Conservation (phyloP, 2,888 invertebrate genomes). For the Stegophylla sp. region DNA sequence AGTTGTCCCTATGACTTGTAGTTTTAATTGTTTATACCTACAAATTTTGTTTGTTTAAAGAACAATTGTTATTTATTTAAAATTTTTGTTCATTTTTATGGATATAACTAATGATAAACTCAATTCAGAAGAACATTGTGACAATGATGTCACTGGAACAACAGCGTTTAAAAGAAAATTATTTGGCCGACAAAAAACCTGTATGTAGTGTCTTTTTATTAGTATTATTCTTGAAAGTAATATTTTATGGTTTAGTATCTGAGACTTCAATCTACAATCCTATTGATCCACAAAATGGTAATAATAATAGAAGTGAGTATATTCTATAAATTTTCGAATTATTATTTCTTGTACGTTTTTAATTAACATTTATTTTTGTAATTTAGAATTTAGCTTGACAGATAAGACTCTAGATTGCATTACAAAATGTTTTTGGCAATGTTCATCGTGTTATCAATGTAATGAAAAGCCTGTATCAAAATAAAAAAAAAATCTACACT, state of each 20-base stretch:
- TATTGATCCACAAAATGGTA: slow-evolving; percentile 19
- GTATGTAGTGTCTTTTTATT: slow-evolving; percentile 11
- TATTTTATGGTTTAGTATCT: slow-evolving; percentile 41
- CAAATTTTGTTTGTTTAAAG: not conserved
- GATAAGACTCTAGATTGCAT: slow-evolving; percentile 62
- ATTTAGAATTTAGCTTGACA: slow-evolving; percentile 59
- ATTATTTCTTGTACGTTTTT: not conserved
- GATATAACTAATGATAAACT: slow-evolving; percentile 37
- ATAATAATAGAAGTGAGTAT: slow-evolving; percentile 42
- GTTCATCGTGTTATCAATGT: slow-evolving; percentile 62
- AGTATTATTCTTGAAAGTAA: not conserved
- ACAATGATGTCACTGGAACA: not conserved
- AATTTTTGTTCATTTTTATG: slow-evolving; percentile 23
- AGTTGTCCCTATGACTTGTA: slow-evolving; percentile 3
- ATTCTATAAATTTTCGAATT: not conserved
- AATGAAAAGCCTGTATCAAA: slow-evolving; percentile 29
- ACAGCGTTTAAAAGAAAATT: slow-evolving; percentile 32
- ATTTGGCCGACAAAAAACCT: slow-evolving; percentile 49
- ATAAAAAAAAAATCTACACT: not conserved
- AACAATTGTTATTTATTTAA: slow-evolving; percentile 15
- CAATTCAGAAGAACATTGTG: slow-evolving; percentile 10
- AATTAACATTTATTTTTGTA: not conserved
- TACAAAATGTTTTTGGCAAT: slow-evolving; percentile 62
- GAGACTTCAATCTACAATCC: slow-evolving; percentile 54
- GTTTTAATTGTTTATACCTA: slow-evolving; percentile 8